Conservation (phyloP, 2,797 vertebrate genomes). For the Orestias chungarensis region DNA sequence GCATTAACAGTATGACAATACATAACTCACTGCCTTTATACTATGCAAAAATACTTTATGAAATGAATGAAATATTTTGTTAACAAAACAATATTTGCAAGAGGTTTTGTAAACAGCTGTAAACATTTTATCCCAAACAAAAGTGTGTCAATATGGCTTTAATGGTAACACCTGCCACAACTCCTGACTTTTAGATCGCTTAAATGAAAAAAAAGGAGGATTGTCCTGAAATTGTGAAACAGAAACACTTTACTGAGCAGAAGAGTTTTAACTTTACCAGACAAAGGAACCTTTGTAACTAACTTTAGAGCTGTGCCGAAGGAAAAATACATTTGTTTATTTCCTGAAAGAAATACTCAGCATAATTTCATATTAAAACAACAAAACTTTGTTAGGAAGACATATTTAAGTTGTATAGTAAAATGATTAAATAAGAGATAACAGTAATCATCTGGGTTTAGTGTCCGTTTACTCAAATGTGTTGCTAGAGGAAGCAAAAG, state of each 20-base stretch:
- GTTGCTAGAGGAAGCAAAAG: neutral
- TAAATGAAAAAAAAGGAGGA: neutral
- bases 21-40: too few species aligned
- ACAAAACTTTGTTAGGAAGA: neutral
- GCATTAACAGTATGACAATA: neutral
- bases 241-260: neutral
- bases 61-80: neutral
- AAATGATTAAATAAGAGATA: too few species aligned
- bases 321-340: neutral
- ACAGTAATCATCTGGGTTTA: neutral
- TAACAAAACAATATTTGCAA: too few species aligned
- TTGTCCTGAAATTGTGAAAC: neutral
- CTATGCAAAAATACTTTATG: neutral
- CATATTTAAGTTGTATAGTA: neutral
- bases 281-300: neutral
- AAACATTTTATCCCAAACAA: neutral
- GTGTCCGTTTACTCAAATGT: neutral
- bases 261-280: neutral
- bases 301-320: neutral
- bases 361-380: neutral
- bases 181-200: neutral
- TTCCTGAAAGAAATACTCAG: neutral
- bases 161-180: neutral
- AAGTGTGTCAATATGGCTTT: neutral
- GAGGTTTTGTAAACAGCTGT: neutral